Conservation (phyloP, 2,797 vertebrate genomes). For the Naso thynnoides region DNA sequence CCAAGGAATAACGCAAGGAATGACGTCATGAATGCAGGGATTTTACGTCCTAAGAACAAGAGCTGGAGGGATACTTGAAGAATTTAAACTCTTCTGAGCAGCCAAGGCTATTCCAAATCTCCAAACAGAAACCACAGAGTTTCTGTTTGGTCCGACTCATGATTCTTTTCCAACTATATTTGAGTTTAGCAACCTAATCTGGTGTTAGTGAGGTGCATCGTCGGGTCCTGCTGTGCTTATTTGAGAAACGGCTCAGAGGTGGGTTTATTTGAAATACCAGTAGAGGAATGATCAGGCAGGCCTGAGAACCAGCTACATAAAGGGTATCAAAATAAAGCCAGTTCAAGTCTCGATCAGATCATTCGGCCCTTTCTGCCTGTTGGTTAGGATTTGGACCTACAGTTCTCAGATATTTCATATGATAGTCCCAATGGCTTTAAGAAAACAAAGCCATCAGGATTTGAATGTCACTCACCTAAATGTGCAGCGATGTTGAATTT, state of each 20-base stretch:
- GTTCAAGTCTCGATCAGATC: conserved; percentile 34
- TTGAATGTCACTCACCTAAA: conserved; percentile 8
- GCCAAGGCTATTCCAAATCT: conserved; percentile 8
- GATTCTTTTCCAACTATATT: conserved; percentile 45
- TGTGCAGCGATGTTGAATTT: conserved; percentile 46
- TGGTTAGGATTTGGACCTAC: neutral
- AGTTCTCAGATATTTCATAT: conserved; percentile 19
- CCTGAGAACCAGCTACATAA: conserved; percentile 66
- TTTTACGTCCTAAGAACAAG: conserved; percentile 48
- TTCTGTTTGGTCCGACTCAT: conserved; percentile 5
- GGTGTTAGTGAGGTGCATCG: conserved; percentile 49
- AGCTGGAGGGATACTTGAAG: conserved; percentile 25
- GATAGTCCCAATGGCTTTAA: conserved; percentile 13
- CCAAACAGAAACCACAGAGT: conserved; percentile 8
- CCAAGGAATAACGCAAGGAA: conserved; percentile 27
- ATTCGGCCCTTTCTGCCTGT: conserved; percentile 14
- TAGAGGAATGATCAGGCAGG: conserved; percentile 62
- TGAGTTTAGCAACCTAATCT: conserved; percentile 66
- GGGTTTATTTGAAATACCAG: conserved; percentile 75
- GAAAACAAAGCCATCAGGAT: neutral
- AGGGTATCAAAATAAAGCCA: conserved; percentile 74
- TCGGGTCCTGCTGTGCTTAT: conserved; percentile 65
- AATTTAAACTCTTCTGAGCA: conserved; percentile 17
- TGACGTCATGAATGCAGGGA: conserved; percentile 52
- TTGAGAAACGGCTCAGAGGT: conserved; percentile 58